phyloP scores from a whole-genome alignment of 1,140 invertebrate genomes.

The Drosophila miranda region DNA sequence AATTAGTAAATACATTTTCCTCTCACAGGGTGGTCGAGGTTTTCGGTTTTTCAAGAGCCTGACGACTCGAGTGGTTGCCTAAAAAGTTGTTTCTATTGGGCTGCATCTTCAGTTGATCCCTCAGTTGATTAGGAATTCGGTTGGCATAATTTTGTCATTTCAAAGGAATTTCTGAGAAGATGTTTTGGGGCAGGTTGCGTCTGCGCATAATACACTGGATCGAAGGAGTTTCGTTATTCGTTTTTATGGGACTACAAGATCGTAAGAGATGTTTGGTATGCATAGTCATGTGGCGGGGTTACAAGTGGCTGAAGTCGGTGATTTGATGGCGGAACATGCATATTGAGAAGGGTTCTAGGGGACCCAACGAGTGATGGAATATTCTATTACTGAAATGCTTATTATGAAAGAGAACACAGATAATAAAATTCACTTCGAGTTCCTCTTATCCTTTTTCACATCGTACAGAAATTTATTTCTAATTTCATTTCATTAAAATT shows the following conservation, averaged over 20 bases:
- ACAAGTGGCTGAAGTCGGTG: slow-evolving; percentile 39
- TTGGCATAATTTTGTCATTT: slow-evolving; percentile 71
- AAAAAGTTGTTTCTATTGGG: slow-evolving; percentile 26
- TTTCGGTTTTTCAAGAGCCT: slow-evolving; percentile 22
- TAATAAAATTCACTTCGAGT: too few species aligned
- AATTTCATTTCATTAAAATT: slow-evolving; percentile 9
- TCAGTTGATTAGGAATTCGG: slow-evolving; percentile 65
- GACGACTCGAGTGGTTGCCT: slow-evolving; percentile 20
- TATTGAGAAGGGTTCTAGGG: too few species aligned
- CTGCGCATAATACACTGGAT: slow-evolving; percentile 54
- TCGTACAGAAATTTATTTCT: too few species aligned
- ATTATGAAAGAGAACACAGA: too few species aligned
- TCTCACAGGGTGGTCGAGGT: slow-evolving; percentile 53
- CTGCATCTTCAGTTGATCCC: slow-evolving; percentile 9
- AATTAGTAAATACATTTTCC: slow-evolving; percentile 68
- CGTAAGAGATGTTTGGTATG: slow-evolving; percentile 35
- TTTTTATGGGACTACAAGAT: slow-evolving; percentile 4
- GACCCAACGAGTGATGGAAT: too few species aligned
- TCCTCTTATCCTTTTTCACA: too few species aligned
- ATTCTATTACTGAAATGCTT: too few species aligned
- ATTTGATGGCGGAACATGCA: background rate
- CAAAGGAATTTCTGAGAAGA: slow-evolving; percentile 39
- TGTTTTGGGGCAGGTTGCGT: slow-evolving; percentile 72
- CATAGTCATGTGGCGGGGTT: slow-evolving; percentile 47
- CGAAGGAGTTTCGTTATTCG: slow-evolving; percentile 15